A percentile compares a stretch with the other conserved stretches of the same genome.
These are phyloP conservation scores for Rachycentron canadum DNA, from an alignment of 2,797 vertebrate genomes.

Conservation along the genomic window DNA sequence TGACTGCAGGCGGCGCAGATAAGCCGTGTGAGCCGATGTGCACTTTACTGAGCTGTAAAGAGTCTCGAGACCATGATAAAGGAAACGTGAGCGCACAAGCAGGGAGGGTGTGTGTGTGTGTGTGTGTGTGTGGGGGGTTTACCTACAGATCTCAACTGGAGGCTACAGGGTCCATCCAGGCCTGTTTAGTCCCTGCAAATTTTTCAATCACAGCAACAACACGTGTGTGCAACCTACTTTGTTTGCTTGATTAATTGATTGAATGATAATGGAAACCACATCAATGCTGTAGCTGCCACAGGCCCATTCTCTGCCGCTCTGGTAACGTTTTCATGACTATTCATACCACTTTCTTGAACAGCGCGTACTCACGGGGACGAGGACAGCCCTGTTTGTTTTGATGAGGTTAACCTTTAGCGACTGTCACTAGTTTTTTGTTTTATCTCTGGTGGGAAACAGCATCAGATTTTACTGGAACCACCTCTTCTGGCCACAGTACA, in stretches of 20 bases:
- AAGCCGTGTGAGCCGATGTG: constrained; percentile 49
- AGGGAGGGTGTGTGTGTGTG: too few species aligned
- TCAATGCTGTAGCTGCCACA: too few species aligned
- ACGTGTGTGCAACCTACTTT: too few species aligned
- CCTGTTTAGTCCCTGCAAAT: neutral
- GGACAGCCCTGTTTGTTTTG: too few species aligned
- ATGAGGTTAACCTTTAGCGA: neutral
- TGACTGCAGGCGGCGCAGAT: constrained; percentile 52
- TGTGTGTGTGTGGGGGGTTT: constrained; percentile 44
- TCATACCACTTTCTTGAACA: too few species aligned
- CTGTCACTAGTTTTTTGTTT: neutral
- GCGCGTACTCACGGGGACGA: too few species aligned
- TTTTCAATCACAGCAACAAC: neutral
- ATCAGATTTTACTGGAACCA: too few species aligned
- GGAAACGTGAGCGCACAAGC: constrained; percentile 15
- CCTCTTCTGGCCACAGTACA: neutral
- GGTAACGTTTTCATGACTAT: too few species aligned
- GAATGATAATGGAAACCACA: too few species aligned
- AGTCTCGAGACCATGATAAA: constrained; percentile 25
- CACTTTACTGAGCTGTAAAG: constrained; percentile 44
- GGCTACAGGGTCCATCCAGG: neutral
- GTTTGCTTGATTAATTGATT: too few species aligned
- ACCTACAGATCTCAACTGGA: constrained; percentile 47
- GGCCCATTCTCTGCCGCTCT: too few species aligned
- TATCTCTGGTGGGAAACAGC: too few species aligned